phyloP scores from a whole-genome alignment of 2,888 invertebrate genomes.

The Aromia moschata region DNA sequence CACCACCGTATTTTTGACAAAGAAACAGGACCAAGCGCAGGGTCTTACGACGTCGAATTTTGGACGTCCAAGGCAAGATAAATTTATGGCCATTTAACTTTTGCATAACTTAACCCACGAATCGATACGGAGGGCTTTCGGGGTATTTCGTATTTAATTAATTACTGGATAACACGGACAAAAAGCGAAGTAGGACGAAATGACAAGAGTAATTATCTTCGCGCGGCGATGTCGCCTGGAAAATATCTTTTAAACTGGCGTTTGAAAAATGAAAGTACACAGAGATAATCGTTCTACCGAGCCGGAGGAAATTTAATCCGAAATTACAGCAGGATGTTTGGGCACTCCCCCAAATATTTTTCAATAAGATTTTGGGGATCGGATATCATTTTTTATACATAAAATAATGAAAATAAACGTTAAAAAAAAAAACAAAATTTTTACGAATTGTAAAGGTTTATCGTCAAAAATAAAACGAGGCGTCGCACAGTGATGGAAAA shows the following conservation, averaged over 20 bases:
- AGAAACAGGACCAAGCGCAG: no score
- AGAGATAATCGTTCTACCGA: constrained; percentile 50
- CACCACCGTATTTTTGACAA: no score
- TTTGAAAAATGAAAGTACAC: constrained; percentile 50
- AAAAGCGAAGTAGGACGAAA: constrained; percentile 38
- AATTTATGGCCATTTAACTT: constrained; percentile 14
- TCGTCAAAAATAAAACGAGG: no score
- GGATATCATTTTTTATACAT: no score
- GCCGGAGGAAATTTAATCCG: constrained; percentile 51
- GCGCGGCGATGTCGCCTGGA: constrained; percentile 48
- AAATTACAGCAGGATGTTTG: constrained; percentile 45
- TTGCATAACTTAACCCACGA: constrained; percentile 13
- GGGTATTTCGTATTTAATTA: constrained; percentile 27
- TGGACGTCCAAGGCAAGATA: constrained; percentile 4
- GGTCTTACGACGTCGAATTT: no score
- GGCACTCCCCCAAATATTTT: constrained; percentile 10
- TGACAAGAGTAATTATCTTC: constrained; percentile 52
- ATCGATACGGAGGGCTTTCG: constrained; percentile 10
- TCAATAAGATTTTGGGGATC: no score
- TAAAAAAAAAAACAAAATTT: no score
- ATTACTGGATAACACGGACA: constrained; percentile 25
- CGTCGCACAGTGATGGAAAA: no score
- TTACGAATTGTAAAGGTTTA: no score
- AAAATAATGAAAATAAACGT: no score
- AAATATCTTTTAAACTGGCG: constrained; percentile 49